These are phyloP conservation scores for Procambarus virginalis DNA, from an alignment of 1,140 invertebrate genomes.

Conservation along the genomic window DNA sequence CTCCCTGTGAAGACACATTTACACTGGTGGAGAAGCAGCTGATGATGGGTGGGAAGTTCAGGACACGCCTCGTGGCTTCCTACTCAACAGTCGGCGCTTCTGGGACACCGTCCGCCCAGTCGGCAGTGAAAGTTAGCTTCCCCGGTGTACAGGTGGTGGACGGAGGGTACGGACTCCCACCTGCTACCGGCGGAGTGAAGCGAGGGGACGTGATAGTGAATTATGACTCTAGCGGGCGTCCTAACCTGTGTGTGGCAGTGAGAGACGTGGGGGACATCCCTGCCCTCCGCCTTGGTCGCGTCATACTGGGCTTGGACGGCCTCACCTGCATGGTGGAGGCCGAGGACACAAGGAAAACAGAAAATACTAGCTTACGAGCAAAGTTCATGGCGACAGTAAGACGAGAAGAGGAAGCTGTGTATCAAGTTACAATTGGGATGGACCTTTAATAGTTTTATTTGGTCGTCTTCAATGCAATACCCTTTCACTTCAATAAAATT, in stretches of 20 bases:
- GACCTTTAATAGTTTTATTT: constrained; percentile 7
- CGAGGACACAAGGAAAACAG: constrained; percentile 7
- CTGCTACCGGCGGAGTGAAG: background rate
- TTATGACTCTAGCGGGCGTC: background rate
- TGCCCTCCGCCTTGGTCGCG: constrained; percentile 28
- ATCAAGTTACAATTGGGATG: constrained; percentile 42
- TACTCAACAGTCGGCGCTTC: background rate
- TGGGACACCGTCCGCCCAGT: background rate
- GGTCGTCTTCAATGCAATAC: too few relatives aligned
- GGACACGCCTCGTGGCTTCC: constrained; percentile 10
- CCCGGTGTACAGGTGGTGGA: constrained; percentile 22
- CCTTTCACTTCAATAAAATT: too few relatives aligned
- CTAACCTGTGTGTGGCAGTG: constrained; percentile 24
- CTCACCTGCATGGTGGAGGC: constrained; percentile 19
- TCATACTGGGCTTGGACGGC: constrained; percentile 33
- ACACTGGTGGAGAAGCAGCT: constrained; percentile 43
- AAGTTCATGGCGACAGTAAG: constrained; percentile 38
- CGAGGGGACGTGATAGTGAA: constrained; percentile 37
- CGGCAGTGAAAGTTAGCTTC: constrained; percentile 37
- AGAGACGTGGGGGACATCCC: constrained; percentile 27
- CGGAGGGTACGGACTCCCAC: constrained; percentile 20
- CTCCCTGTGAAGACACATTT: constrained; percentile 19
- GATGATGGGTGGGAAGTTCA: constrained; percentile 45
- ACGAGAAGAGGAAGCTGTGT: constrained; percentile 38
- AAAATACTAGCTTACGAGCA: constrained; percentile 13